Base-by-base conservation (phyloP, 1,140 invertebrate species). In the Geopemphigus sp. region DNA sequence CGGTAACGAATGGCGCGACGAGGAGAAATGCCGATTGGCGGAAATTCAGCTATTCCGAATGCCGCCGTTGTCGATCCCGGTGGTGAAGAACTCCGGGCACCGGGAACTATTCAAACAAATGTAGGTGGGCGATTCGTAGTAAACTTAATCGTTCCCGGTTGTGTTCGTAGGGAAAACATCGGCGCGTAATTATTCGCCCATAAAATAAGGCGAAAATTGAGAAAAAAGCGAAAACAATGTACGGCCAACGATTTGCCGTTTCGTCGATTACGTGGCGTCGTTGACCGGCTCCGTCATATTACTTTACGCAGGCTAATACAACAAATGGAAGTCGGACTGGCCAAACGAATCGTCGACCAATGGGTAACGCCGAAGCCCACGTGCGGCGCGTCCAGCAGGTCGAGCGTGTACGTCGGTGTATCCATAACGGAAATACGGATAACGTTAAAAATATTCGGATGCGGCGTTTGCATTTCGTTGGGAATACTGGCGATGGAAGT, bases 91-190 rank as follows among this genome's bases (percentile, higher is more conserved):
- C 0, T 74, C 72, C 8, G 72, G 72, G 5, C 72, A 74, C 17
- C 29, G 14, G 5, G 72, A 74, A 6, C 15, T 74, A 24, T 74
- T 74, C 17, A 74, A 74, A 74, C 72, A 74, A 74, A 74, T 57
- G 72, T 74, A 22, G 26, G 66, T 10, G 12, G n/a, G n/a, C n/a
- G n/a, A n/a, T n/a, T n/a, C n/a, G n/a, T n/a, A n/a, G n/a, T n/a
- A n/a, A n/a, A n/a, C n/a, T n/a, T n/a, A n/a, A n/a, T n/a, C n/a
- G n/a, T n/a, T n/a, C n/a, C n/a, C n/a, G n/a, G n/a, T n/a, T n/a
- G n/a, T n/a, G n/a, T n/a, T n/a, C n/a, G n/a, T n/a, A n/a, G n/a
- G n/a, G n/a, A n/a, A n/a, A n/a, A n/a, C n/a, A n/a, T n/a, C n/a
- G n/a, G n/a, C n/a, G n/a, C n/a, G n/a, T n/a, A n/a, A n/a, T n/a